Conservation (phyloP, 2,113 vertebrate genomes). For the Mandrillus leucophaeus region DNA sequence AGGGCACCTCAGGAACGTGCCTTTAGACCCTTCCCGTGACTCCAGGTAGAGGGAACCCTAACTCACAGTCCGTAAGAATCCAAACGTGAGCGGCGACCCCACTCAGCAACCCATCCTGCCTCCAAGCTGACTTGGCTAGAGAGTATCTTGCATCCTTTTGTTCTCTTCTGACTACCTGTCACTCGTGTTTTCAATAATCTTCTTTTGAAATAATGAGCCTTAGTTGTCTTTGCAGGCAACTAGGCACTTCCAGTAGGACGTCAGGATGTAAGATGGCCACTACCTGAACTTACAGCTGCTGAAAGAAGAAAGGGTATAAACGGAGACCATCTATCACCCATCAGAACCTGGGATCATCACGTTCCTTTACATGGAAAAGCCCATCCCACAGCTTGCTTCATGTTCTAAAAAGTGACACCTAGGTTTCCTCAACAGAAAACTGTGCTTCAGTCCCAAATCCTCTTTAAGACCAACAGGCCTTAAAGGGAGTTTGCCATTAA, state of each 20-base stretch:
- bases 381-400: fast-evolving
- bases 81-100: fast-evolving
- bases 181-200: not conserved
- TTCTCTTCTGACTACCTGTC: not conserved
- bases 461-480: not conserved
- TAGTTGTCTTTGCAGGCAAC: too few relatives aligned
- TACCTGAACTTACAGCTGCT: fast-evolving
- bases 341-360: fast-evolving
- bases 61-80: not conserved
- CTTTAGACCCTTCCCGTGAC: fast-evolving
- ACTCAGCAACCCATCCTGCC: fast-evolving
- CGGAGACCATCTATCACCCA: fast-evolving
- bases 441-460: not conserved
- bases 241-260: not conserved
- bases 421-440: not conserved
- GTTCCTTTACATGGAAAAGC: not conserved
- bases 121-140: fast-evolving
- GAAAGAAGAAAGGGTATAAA: fast-evolving
- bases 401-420: not conserved
- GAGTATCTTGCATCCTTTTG: fast-evolving
- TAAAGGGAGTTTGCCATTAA: too few relatives aligned
- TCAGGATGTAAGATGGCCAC: fast-evolving
- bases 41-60: fast-evolving
- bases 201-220: not conserved
- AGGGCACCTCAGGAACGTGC: too few relatives aligned